These are phyloP conservation scores for Loripinus fragilis DNA, from an alignment of 2,888 invertebrate species.

Conservation along the genomic window DNA sequence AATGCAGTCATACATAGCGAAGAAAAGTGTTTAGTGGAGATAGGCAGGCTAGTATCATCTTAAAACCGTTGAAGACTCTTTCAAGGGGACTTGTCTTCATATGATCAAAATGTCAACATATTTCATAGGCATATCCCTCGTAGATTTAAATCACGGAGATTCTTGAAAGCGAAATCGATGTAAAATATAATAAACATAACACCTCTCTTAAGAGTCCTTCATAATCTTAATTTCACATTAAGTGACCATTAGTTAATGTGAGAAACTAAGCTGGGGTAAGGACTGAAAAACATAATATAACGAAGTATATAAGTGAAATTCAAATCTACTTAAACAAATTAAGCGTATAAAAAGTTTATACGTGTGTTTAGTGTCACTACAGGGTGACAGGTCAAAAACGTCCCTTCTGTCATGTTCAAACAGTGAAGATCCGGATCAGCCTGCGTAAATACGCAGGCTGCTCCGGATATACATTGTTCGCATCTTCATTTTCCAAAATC, in stretches of 20 bases:
- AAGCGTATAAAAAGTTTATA: slow-evolving; percentile 58
- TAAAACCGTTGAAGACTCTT: background rate
- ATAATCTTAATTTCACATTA: slow-evolving; percentile 44
- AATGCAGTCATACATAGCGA: no score
- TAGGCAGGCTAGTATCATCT: slow-evolving; percentile 16
- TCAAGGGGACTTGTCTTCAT: slow-evolving; percentile 23
- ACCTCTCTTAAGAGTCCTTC: slow-evolving; percentile 33
- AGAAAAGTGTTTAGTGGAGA: background rate
- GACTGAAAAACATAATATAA: slow-evolving; percentile 1
- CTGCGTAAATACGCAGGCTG: no score
- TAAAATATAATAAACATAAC: slow-evolving; percentile 40
- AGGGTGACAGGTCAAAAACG: no score
- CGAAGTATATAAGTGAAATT: slow-evolving; percentile 35
- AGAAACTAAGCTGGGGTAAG: slow-evolving; percentile 11
- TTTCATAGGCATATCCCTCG: background rate
- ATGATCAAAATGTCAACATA: slow-evolving; percentile 22
- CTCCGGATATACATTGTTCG: no score
- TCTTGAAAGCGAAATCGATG: slow-evolving; percentile 13
- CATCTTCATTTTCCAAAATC: no score
- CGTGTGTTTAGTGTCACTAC: slow-evolving; percentile 58
- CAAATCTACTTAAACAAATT: slow-evolving; percentile 62
- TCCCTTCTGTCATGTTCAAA: no score
- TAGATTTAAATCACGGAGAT: slow-evolving; percentile 8
- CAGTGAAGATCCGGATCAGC: no score
- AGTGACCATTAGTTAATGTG: slow-evolving; percentile 37